Base-by-base conservation (phyloP, 2,113 vertebrate genomes). In the Phyllostomus hastatus region DNA sequence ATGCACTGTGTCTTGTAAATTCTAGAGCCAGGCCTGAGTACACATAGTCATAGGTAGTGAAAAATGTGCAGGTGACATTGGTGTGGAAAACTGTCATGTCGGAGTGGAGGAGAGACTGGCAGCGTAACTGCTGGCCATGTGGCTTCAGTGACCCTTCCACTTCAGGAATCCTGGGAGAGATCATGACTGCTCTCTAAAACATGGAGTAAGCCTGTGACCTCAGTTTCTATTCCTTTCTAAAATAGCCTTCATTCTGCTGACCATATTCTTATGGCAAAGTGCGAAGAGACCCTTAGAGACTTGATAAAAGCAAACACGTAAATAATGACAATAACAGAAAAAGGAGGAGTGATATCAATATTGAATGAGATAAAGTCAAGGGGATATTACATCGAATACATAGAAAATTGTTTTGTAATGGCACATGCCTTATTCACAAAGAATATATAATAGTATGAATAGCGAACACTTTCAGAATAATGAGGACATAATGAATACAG, bases 1-100 rank as follows among this genome's bases (percentile, higher is more conserved):
- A 61, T 52, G 2, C 4, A 24, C 19, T 35, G 2, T 50, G 16
- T 14, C 17, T 19, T 31, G 10, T 0, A 48, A 22, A 33, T 69
- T 50, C 19, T 73, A 1, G 11, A 72, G 52, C 1, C 4, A 92
- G 1, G 38, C 7, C 7, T 52, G 19, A 43, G 1, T 41, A 69
- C 7, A 8, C 12, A 94, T 2, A 86, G 2, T 3, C 1, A 14
- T 22, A 88, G 9, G 80, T 24, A 24, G 0, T 1, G 2, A 57
- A 50, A 69, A 57, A 11, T 2, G 1, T 79, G n/a, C 19, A 28
- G 0, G 14, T 50, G 31, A 38, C 0, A 3, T 15, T n/a, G 33
- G 10, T 41, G 17, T 78, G 31, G 14, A 88, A 22, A 81, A 17
- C 0, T 11, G 22, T 7, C 24, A 1, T 50, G 2, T 73, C n/a